Evolutionary conservation across 1,140 invertebrate species (phyloP).

Genomic region (Heliconius nattereri): DNA sequence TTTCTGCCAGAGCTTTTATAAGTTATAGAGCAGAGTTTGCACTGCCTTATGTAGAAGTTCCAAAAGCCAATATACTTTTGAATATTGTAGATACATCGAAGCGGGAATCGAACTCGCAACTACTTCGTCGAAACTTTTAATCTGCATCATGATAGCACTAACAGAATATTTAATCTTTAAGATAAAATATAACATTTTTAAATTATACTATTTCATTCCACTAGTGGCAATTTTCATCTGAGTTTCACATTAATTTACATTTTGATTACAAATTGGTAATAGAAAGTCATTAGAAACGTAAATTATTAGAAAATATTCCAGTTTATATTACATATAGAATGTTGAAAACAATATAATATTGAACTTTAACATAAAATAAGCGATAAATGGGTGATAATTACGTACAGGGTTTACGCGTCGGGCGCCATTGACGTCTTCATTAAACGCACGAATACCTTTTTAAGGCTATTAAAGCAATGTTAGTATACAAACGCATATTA

Average conservation of each 20-base stretch:
- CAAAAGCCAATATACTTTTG: too few species aligned
- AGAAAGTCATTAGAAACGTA: constrained; percentile 12
- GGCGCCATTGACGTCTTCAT: constrained; percentile 32
- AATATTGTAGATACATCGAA: too few species aligned
- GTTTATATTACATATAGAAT: background rate
- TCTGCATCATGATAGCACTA: too few species aligned
- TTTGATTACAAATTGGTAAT: constrained; percentile 7
- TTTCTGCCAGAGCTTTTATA: too few species aligned
- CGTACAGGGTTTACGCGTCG: constrained; percentile 33
- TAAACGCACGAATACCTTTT: constrained; percentile 29
- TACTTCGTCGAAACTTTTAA: too few species aligned
- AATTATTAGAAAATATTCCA: background rate
- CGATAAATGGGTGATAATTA: constrained; percentile 38
- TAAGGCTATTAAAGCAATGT: constrained; percentile 25
- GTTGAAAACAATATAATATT: constrained; percentile 24
- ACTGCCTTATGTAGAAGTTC: too few species aligned
- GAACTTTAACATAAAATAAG: constrained; percentile 35
- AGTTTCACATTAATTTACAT: constrained; percentile 13
- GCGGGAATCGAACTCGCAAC: too few species aligned
- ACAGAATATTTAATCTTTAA: background rate
- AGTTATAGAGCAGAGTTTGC: too few species aligned
- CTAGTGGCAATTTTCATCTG: background rate
- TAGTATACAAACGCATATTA: background rate
- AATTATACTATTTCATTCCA: background rate
- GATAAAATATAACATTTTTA: background rate